Percentiles rank a stretch among this genome's conserved stretches.
Conservation (phyloP, 1,140 invertebrate species). For the Drosophila equinoxialis region DNA sequence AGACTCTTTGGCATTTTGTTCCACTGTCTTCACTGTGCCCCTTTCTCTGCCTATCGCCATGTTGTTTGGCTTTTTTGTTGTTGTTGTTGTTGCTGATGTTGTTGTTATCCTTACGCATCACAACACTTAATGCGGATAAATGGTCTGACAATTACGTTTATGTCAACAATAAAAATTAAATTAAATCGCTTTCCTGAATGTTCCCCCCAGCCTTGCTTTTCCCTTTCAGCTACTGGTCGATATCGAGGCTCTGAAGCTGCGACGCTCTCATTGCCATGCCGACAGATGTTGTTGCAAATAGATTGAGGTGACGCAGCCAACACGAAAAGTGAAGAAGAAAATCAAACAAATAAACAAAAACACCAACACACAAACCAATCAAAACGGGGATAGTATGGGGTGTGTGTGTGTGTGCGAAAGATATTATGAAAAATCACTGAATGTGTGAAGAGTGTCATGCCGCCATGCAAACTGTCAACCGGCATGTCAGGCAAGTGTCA, state of each 20-base stretch:
- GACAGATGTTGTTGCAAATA: constrained; percentile 77
- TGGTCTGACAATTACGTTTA: constrained; percentile 82
- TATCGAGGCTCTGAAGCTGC: neutral
- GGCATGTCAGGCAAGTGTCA: constrained; percentile 77
- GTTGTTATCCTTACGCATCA: constrained; percentile 80
- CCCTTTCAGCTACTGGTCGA: neutral
- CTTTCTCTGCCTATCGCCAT: constrained; percentile 42
- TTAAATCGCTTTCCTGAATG: constrained; percentile 78
- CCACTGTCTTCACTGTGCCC: constrained; percentile 44
- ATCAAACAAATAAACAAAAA: constrained; percentile 15
- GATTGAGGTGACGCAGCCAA: constrained; percentile 56
- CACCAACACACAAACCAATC: constrained; percentile 54
- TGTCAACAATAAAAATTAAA: constrained; percentile 82
- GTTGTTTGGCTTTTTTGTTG: constrained; percentile 46
- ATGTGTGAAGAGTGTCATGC: constrained; percentile 71
- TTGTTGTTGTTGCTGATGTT: neutral
- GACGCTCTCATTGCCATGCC: constrained; percentile 28
- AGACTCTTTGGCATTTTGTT: neutral
- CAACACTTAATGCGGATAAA: constrained; percentile 81
- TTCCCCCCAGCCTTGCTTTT: constrained; percentile 1
- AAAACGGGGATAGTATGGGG: constrained; percentile 18
- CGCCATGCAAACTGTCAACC: constrained; percentile 73
- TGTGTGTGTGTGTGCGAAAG: constrained; percentile 4
- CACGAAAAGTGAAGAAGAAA: constrained; percentile 8
- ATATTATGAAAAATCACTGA: constrained; percentile 52